Conservation (phyloP, 2,797 vertebrate species). For the Buphagus erythrorhynchus region DNA sequence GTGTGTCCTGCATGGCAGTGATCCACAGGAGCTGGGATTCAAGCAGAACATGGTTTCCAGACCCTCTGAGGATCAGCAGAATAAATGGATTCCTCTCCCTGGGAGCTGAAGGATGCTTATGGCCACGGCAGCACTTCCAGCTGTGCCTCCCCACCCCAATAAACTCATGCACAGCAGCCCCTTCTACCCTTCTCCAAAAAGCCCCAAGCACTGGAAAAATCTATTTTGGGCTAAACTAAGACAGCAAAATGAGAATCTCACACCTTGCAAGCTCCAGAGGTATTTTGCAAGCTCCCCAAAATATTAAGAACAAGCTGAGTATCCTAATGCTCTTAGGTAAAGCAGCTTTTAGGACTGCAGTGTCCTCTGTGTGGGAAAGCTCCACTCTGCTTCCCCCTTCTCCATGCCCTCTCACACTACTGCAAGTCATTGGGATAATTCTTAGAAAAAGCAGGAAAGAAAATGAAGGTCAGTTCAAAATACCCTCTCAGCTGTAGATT, state of each 20-base stretch:
- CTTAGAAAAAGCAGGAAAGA: background rate
- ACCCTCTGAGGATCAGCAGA: background rate
- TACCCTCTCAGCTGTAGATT: background rate
- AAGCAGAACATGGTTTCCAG: background rate
- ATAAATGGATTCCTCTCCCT: background rate
- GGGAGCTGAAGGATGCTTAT: background rate
- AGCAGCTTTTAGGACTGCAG: background rate
- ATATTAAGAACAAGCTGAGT: background rate
- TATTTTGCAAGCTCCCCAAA: background rate
- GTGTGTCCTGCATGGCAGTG: rapidly evolving
- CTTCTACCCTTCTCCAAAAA: background rate
- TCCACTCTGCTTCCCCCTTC: background rate
- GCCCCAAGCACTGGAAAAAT: background rate
- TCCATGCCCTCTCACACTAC: background rate
- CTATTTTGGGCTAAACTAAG: background rate
- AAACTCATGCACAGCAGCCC: background rate
- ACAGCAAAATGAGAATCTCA: background rate
- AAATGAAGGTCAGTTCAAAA: background rate
- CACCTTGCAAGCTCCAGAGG: background rate
- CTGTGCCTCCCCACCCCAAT: background rate
- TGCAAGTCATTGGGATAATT: background rate
- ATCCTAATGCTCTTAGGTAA: background rate
- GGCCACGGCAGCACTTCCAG: background rate
- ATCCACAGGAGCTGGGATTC: background rate
- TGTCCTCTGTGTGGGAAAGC: background rate